Base-by-base conservation (phyloP, 2,113 vertebrate species). In the Zapornia atra region DNA sequence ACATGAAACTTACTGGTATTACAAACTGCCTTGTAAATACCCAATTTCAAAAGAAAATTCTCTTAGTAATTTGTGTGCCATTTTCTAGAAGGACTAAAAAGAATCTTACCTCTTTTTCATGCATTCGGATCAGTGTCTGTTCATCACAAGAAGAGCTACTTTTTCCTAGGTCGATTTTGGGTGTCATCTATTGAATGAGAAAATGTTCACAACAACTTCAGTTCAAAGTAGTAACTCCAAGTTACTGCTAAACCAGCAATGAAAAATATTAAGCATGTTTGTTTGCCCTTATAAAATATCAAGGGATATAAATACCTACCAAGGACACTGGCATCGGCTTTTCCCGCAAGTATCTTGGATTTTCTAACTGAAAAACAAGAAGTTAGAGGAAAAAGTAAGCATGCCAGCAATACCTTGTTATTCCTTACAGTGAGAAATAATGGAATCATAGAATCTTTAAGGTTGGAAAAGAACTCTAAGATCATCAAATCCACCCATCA, bases 271-370 rank as follows among this genome's bases (percentile, higher is more conserved):
- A 87, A 81, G 14, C 4, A 11, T 2, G 1, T 51, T 44, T 68
- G 34, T 31, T 40, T 7, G 5, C 38, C 76, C 42, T 51, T 28
- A 51, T 50, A 69, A 64, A 65, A 54, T 6, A 31, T 2, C 53
- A 65, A 80, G 57, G 63, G 53, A 82, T 36, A 25, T 2, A 82
- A 85, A 91, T 68, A 99, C 99, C 95, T 98, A 99, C 99, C 97
- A 99, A 96, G 85, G 99, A 98, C 73, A 98, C 59, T 19, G 98
- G 98, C 46, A 98, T 28, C 5, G 98, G 98, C 63, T 98, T 99
- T 94, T 99, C 98, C 91, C 98, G 98, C 97, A 99, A 97, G 64
- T 99, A 99, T 94, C 99, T 98, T 91, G 99, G 99, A 93, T 99
- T 99, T 98, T 99, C 99, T 92, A 99, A 97, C 99, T 99, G 98